Percentiles rank a stretch among this genome's conserved stretches.
These are phyloP conservation scores for Pelecanus crispus DNA, from an alignment of 2,113 vertebrate species.

Conservation along the genomic window DNA sequence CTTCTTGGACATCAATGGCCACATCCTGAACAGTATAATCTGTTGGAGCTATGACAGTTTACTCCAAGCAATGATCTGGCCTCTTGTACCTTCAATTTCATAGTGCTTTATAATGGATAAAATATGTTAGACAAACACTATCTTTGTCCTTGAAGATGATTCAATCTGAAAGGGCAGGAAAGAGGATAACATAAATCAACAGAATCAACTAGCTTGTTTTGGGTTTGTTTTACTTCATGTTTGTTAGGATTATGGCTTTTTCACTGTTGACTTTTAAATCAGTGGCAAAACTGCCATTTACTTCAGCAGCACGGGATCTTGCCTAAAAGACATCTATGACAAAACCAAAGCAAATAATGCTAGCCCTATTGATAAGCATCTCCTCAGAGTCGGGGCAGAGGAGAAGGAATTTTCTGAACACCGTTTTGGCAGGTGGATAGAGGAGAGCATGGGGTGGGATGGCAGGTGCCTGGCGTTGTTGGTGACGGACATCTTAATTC, in stretches of 20 bases:
- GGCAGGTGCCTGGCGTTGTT: fast-evolving
- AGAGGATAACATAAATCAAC: neutral
- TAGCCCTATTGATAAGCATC: neutral
- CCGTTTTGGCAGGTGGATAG: neutral
- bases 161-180: neutral
- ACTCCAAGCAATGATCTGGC: neutral
- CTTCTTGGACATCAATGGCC: neutral
- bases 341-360: neutral
- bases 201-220: neutral
- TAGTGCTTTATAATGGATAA: neutral
- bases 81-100: neutral
- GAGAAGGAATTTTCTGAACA: neutral
- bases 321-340: neutral
- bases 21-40: neutral
- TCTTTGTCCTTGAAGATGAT: neutral
- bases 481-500: neutral
- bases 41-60: neutral
- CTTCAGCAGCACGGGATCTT: neutral
- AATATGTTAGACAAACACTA: neutral
- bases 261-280: neutral
- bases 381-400: neutral
- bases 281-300: neutral
- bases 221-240: neutral
- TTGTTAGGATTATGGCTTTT: neutral
- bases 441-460: neutral